phyloP scores from a whole-genome alignment of 2,888 invertebrate species.

The Corythucha ciliata region DNA sequence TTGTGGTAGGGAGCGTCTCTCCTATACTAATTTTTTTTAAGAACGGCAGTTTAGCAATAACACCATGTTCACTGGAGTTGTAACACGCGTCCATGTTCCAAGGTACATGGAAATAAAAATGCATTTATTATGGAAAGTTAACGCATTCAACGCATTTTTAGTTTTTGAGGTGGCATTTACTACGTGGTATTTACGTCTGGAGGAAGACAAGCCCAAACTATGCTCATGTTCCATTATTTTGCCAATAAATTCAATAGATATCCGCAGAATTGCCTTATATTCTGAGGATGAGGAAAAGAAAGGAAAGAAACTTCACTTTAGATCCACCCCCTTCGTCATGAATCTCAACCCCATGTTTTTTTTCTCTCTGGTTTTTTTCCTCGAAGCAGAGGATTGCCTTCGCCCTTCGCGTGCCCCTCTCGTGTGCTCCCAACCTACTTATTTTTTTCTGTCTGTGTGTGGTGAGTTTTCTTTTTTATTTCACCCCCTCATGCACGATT shows the following conservation, averaged over 20 bases:
- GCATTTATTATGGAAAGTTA: too few species aligned
- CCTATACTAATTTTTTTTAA: too few species aligned
- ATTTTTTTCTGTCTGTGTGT: constrained; percentile 12
- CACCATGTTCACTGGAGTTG: too few species aligned
- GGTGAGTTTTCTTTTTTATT: not conserved
- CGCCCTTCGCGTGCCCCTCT: constrained; percentile 21
- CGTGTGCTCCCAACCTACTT: constrained; percentile 19
- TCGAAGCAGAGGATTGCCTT: not conserved
- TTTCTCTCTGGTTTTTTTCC: constrained; percentile 4
- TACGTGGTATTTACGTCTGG: too few species aligned
- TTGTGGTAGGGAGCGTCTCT: too few species aligned
- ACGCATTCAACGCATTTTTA: too few species aligned
- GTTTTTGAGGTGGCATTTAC: too few species aligned
- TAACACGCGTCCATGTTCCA: too few species aligned
- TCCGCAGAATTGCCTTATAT: constrained; percentile 27
- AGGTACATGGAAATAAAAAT: too few species aligned
- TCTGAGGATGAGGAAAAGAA: constrained; percentile 10
- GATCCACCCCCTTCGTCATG: constrained; percentile 14
- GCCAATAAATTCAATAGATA: constrained; percentile 36
- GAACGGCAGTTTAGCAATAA: too few species aligned
- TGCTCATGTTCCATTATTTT: constrained; percentile 29
- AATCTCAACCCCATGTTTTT: constrained; percentile 17
- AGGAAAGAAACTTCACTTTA: constrained; percentile 27
- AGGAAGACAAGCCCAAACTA: too few species aligned
- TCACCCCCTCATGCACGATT: not conserved